These are phyloP conservation scores for Ptychadena robeensis DNA, from an alignment of 2,797 vertebrate genomes.

Conservation along the genomic window DNA sequence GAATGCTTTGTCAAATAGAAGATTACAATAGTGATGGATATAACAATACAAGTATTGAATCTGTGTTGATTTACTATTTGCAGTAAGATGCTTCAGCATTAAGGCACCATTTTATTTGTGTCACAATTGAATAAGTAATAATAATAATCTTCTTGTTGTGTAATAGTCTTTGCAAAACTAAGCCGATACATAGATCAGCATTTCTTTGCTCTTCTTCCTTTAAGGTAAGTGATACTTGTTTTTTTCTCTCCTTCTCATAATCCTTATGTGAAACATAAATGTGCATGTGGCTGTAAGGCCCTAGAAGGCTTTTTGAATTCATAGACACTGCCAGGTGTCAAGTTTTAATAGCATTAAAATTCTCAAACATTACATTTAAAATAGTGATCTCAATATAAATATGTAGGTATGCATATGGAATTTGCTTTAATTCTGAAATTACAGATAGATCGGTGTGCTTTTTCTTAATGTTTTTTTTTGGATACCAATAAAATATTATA, in stretches of 20 bases:
- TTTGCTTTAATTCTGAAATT: no score
- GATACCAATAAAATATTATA: no score
- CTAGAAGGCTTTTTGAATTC: no score
- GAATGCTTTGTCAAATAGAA: slow-evolving; percentile 12
- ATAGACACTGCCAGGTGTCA: not conserved
- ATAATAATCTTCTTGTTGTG: no score
- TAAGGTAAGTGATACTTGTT: no score
- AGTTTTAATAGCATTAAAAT: no score
- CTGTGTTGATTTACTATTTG: not conserved
- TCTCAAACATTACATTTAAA: no score
- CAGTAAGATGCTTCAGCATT: slow-evolving; percentile 9
- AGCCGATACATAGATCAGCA: not conserved
- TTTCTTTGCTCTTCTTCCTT: no score
- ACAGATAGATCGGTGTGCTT: no score
- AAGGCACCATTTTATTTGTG: not conserved
- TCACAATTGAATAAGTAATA: not conserved
- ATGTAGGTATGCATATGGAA: no score
- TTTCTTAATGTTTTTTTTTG: no score
- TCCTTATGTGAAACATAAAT: not conserved
- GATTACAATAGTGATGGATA: slow-evolving; percentile 18
- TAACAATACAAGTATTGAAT: slow-evolving; percentile 5
- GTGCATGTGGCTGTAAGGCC: not conserved
- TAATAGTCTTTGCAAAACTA: not conserved
- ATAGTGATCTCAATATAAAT: no score
- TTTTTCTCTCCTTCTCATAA: not conserved